Base-by-base conservation (phyloP, 2,797 vertebrate genomes). In the Todus mexicanus region DNA sequence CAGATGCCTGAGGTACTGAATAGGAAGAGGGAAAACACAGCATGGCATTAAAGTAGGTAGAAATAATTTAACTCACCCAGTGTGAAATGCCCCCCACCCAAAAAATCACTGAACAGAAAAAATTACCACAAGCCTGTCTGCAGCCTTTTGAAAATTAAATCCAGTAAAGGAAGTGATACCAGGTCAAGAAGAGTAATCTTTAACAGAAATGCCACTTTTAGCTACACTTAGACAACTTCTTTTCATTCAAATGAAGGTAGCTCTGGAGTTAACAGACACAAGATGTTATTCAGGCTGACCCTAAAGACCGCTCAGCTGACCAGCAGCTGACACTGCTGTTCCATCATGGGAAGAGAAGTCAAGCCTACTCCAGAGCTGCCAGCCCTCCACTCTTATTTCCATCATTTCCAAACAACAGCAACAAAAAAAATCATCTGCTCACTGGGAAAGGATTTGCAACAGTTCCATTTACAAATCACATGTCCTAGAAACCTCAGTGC, bases 1-100 rank as follows among this genome's bases (percentile, higher is more conserved):
- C 95, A 76, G 97, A 78, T 17, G 96, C 93, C 25, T 97, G 98
- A 96, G 98, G 96, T 68, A 95, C 98, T 98, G 95, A 59, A 70
- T 96, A 35, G 56, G 77, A 96, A 84, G 42, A 88, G 84, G 85
- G 42, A 73, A 73, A 81, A 93, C 25, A 47, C 26, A 77, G 37
- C 20, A 21, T 12, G 11, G 10, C 27, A 16, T n/a, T 20, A 18
- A 70, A 93, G 33, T 11, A 50, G n/a, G 13, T 29, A 3, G 1
- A 57, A 73, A 89, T 27, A 53, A 35, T 37, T 66, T 15, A 76
- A 76, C 12, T 66, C 9, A 8, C 6, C 5, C 13, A 15, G 6
- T 7, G 11, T 75, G 29, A 74, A 77, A 84, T 14, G 9, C n/a
- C 3, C 19, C 54, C n/a, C 54, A 10, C 48, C 15, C 50, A 4